phyloP scores from a whole-genome alignment of 2,113 vertebrate species.

The Lucifuga dentata region DNA sequence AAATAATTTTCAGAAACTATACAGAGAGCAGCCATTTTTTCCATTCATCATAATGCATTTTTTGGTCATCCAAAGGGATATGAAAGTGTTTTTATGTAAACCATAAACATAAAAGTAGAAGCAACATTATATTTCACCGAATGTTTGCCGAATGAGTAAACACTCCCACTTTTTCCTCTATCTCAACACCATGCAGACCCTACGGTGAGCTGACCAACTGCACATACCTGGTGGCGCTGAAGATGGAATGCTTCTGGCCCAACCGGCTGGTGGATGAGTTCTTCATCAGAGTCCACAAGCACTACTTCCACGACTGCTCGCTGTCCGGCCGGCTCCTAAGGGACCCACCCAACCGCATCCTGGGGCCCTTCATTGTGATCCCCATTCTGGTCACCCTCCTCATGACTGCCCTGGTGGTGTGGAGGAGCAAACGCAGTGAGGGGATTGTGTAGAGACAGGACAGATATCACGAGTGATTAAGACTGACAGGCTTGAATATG shows the following conservation, averaged over 20 bases:
- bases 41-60: no score
- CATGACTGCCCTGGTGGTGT: conserved; percentile 91
- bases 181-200: conserved; percentile 72
- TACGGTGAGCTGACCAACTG: conserved; percentile 92
- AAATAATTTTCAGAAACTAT: no score
- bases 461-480: no score
- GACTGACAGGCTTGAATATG: no score
- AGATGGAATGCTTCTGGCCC: conserved; percentile 92
- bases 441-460: conserved; percentile 83
- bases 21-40: no score
- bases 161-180: conserved; percentile 5
- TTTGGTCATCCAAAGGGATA: no score
- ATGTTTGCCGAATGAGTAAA: no score
- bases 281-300: conserved; percentile 88
- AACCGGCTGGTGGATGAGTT: conserved; percentile 90
- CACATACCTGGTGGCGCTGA: conserved; percentile 83
- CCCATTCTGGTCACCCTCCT: conserved; percentile 91
- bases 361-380: conserved; percentile 90
- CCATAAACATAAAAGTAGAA: no score
- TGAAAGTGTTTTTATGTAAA: no score
- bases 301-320: conserved; percentile 90
- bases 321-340: conserved; percentile 83
- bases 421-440: conserved; percentile 91
- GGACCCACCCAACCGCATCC: conserved; percentile 88
- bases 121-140: no score